These are phyloP conservation scores for Zoroaster sp. DNA, from an alignment of 53 echinoderm and acorn worm genomes.

Conservation along the genomic window DNA sequence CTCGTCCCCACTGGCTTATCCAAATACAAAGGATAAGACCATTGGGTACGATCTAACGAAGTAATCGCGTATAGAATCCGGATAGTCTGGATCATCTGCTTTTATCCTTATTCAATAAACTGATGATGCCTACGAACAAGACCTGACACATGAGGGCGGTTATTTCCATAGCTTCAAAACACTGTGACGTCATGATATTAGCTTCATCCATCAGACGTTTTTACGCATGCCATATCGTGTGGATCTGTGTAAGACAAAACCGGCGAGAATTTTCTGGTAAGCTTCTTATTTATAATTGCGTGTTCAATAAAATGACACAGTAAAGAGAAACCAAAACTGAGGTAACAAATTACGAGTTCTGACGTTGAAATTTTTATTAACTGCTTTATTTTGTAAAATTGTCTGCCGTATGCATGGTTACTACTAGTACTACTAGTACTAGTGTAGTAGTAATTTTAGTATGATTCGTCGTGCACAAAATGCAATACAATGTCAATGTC, in stretches of 20 bases:
- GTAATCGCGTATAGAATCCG: too few species aligned
- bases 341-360: neutral
- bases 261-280: neutral
- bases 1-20: too few species aligned
- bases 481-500: too few species aligned
- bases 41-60: too few species aligned
- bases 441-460: too few species aligned
- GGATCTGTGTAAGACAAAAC: neutral
- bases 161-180: slow-evolving; percentile 81
- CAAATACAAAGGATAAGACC: too few species aligned
- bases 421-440: too few species aligned
- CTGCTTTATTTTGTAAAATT: too few species aligned
- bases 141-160: slow-evolving; percentile 35
- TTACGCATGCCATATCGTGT: neutral
- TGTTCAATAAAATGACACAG: neutral
- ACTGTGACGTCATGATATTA: slow-evolving; percentile 53
- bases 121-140: neutral
- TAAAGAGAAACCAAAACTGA: neutral
- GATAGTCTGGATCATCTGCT: neutral
- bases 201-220: slow-evolving; percentile 8
- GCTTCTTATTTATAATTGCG: neutral
- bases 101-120: neutral
- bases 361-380: neutral
- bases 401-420: too few species aligned
- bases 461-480: too few species aligned